Evolutionary conservation across 2,113 vertebrate species (phyloP).

Genomic region (Delphinus delphis): DNA sequence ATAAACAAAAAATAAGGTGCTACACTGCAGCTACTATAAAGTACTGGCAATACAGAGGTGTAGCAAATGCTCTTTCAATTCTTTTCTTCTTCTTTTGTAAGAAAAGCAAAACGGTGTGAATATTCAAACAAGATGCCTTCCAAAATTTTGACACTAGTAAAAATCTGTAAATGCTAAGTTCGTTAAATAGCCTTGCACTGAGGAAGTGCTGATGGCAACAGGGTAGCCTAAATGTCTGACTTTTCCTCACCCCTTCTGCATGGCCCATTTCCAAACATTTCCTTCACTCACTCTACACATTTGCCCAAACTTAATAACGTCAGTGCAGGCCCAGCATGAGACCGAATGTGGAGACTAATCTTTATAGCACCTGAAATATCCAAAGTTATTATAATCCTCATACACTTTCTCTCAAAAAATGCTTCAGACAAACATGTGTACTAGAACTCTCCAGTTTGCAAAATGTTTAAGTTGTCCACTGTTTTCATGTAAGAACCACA

Average conservation of each 20-base stretch:
- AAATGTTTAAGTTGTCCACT: background rate
- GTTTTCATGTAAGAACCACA: background rate
- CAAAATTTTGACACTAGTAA: constrained; percentile 37
- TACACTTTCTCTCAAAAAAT: background rate
- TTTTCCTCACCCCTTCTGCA: background rate
- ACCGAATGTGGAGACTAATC: background rate
- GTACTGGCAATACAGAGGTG: background rate
- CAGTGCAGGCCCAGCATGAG: background rate
- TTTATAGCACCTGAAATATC: background rate
- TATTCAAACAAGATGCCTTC: background rate
- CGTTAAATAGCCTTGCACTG: background rate
- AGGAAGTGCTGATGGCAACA: constrained; percentile 5
- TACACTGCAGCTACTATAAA: constrained; percentile 48
- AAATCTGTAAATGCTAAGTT: background rate
- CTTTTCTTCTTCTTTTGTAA: background rate
- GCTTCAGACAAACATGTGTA: background rate
- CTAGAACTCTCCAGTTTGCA: background rate
- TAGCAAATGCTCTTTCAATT: background rate
- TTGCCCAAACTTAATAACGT: background rate
- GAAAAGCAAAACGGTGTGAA: background rate
- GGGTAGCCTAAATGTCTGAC: background rate
- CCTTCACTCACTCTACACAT: background rate
- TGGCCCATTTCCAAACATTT: background rate
- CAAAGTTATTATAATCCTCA: background rate
- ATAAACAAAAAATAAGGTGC: constrained; percentile 63